phyloP scores from a whole-genome alignment of 2,888 invertebrate genomes.

The Epinotia ramella region DNA sequence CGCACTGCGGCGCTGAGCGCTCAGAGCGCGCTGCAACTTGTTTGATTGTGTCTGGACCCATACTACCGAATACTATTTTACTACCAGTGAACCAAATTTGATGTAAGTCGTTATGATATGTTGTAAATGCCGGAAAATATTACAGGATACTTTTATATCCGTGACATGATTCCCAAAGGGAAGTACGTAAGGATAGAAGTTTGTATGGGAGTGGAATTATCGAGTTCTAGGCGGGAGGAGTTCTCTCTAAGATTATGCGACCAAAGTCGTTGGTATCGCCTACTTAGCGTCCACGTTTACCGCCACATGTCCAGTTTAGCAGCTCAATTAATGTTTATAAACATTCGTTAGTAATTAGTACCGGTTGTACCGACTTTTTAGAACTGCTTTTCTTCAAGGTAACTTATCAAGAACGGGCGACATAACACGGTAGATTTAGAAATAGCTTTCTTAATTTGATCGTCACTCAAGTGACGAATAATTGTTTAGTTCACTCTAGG shows the following conservation, averaged over 20 bases:
- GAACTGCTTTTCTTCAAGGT: slow-evolving; percentile 67
- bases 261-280: neutral
- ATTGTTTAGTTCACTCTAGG: too few species aligned
- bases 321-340: slow-evolving; percentile 64
- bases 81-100: neutral
- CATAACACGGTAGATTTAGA: slow-evolving; percentile 1
- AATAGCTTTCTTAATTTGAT: neutral
- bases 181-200: neutral
- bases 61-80: neutral
- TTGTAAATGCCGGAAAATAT: neutral
- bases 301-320: slow-evolving; percentile 32
- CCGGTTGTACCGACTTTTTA: slow-evolving; percentile 64
- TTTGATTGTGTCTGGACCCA: neutral
- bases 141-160: neutral
- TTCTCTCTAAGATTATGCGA: neutral
- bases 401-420: slow-evolving; percentile 41
- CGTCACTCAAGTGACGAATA: neutral
- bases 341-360: slow-evolving; percentile 70
- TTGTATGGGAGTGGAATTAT: neutral
- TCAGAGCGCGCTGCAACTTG: neutral
- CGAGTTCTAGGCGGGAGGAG: neutral
- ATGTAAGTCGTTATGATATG: neutral
- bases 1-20: neutral
- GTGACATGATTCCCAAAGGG: too few species aligned
- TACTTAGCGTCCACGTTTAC: slow-evolving; percentile 17